Base-by-base conservation (phyloP, 1,140 invertebrate species). In the Orius laevigatus region DNA sequence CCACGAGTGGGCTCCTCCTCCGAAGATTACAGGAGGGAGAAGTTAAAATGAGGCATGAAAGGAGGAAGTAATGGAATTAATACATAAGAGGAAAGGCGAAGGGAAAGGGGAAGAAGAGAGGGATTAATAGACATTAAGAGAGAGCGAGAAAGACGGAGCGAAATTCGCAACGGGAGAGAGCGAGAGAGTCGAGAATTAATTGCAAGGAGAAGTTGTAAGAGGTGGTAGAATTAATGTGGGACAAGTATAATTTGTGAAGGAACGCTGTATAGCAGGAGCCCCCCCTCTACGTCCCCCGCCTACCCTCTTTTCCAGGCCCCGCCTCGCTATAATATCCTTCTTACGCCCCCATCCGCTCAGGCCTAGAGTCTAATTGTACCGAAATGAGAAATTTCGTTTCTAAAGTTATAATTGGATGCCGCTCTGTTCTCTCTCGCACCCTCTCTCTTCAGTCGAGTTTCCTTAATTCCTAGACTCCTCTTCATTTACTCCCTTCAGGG, bases 351-450 rank as follows among this genome's bases (percentile, higher is more conserved):
- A 45, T 25, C 25, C 25, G 25, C 25, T 25, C 25, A 45, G 43
- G 43, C 43, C 43, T 45, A 45, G 43, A 19, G 32, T 50, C 41
- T 51, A 51, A 55, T 55, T 55, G 54, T 55, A 51, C 49, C 47
- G 54, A 55, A 55, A 55, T 55, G 54, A 55, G 54, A 55, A 55
- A 55, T 55, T 55, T 55, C 54, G 54, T 55, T 55, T 53, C 54
- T 51, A 55, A 55, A 55, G 47, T 55, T 55, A 55, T 55, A 55
- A 55, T 55, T 55, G 54, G 54, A 55, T 53, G 49, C 53, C 34
- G 42, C 36, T 16, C 32, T 25, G 25, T 25, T 25, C 25, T 25
- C 25, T 3, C 25, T 4, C 25, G 3, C 25, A 4, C 25, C 8
- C 25, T 25, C 25, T 25, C 25, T 4, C 25, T 25, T n/a, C n/a